Percentiles rank a stretch among this genome's conserved stretches.
These are phyloP conservation scores for Volucella zonaria DNA, from an alignment of 2,888 invertebrate species.

Conservation along the genomic window DNA sequence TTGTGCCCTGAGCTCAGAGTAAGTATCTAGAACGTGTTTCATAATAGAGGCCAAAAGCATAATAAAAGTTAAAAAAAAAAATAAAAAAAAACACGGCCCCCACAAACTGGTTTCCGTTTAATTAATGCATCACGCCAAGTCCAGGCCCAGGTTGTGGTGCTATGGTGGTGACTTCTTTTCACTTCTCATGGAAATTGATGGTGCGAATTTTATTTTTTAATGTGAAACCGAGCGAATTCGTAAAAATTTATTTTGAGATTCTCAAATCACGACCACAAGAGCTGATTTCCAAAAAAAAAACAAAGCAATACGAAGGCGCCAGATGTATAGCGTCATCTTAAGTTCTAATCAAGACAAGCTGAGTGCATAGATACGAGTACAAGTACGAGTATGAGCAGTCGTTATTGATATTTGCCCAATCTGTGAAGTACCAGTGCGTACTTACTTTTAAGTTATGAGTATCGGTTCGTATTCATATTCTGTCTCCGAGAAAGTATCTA, in stretches of 20 bases:
- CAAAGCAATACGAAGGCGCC: neutral
- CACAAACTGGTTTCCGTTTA: constrained; percentile 41
- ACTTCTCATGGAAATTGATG: constrained; percentile 1
- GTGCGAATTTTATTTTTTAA: constrained; percentile 16
- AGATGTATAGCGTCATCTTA: neutral
- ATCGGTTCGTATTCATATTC: neutral
- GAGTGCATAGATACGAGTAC: no score
- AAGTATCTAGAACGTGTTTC: constrained; percentile 35
- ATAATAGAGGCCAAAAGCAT: constrained; percentile 5
- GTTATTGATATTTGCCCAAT: no score
- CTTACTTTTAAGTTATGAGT: no score
- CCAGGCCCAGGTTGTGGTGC: neutral
- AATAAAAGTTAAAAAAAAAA: neutral
- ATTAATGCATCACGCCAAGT: constrained; percentile 9
- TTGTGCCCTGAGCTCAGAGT: constrained; percentile 17
- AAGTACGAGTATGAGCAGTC: no score
- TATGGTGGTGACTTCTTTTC: constrained; percentile 13
- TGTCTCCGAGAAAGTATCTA: constrained; percentile 30
- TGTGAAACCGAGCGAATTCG: no score
- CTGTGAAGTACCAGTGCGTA: no score
- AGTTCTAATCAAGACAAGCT: neutral
- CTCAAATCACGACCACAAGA: no score
- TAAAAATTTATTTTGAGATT: no score
- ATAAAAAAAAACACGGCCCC: neutral
- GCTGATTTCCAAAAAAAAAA: neutral